Conservation (phyloP, 2,113 vertebrate genomes). For the Jaculus jaculus region DNA sequence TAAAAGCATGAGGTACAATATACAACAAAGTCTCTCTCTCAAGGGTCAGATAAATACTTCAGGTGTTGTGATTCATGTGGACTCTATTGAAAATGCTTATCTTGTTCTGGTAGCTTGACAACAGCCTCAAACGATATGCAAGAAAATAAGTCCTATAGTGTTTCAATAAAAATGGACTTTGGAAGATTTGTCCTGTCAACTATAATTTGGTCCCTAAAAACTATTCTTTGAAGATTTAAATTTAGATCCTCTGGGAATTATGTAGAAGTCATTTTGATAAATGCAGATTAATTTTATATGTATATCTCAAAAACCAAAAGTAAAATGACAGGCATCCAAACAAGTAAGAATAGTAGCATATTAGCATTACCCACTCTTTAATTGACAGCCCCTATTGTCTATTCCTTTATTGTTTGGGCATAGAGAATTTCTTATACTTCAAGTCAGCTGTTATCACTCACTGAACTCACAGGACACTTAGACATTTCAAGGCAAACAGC, state of each 20-base stretch:
- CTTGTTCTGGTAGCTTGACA: neutral
- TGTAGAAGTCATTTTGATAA: neutral
- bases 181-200: constrained; percentile 6
- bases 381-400: neutral
- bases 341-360: neutral
- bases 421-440: neutral
- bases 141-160: neutral
- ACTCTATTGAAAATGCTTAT: neutral
- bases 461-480: neutral
- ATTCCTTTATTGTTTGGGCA: neutral
- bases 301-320: constrained; percentile 27
- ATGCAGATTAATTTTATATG: neutral
- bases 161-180: neutral
- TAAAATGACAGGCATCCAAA: neutral
- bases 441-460: neutral
- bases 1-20: neutral
- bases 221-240: constrained; percentile 36
- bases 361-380: neutral
- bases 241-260: constrained; percentile 29
- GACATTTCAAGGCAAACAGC: neutral
- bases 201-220: constrained; percentile 34
- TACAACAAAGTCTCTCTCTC: neutral
- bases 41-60: neutral
- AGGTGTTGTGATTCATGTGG: neutral
- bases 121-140: neutral